Percentiles rank a stretch among this genome's conserved stretches.
Evolutionary conservation across 2,113 vertebrate species (phyloP).

Genomic region (Gasterosteus aculeatus): DNA sequence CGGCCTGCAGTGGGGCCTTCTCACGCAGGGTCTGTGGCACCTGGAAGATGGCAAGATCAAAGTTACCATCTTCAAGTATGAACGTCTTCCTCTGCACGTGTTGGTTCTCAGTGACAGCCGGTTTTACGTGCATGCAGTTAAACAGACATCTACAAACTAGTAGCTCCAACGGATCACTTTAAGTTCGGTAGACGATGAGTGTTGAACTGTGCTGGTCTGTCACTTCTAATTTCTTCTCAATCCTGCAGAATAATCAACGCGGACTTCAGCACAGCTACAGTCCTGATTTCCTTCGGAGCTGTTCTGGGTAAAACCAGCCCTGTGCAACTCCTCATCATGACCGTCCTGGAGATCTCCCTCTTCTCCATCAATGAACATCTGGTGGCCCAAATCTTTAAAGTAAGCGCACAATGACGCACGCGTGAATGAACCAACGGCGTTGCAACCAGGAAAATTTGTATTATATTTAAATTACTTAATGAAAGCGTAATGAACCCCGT

Average conservation of each 20-base stretch:
- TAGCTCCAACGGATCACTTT: not conserved
- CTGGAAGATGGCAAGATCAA: slow-evolving; percentile 66
- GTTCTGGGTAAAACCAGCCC: slow-evolving; percentile 95
- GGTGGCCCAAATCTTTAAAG: slow-evolving; percentile 73
- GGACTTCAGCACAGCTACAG: slow-evolving; percentile 94
- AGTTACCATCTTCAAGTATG: slow-evolving; percentile 81
- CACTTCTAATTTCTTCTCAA: not conserved
- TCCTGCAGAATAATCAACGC: slow-evolving; percentile 91
- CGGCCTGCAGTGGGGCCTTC: slow-evolving; percentile 92
- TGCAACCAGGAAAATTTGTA: not conserved
- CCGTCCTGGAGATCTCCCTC: slow-evolving; percentile 88
- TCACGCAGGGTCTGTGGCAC: slow-evolving; percentile 88
- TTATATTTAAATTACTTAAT: too few relatives aligned
- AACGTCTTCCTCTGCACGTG: not conserved
- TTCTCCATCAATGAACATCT: slow-evolving; percentile 91
- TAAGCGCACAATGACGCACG: slow-evolving; percentile 62
- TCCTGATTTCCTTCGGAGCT: slow-evolving; percentile 96
- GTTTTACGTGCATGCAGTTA: not conserved
- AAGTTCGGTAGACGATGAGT: not conserved
- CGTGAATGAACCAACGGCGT: not conserved
- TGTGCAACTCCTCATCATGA: slow-evolving; percentile 92
- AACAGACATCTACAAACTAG: not conserved
- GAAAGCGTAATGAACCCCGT: not conserved
- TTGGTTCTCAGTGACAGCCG: not conserved
- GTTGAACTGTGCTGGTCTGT: not conserved